Evolutionary conservation across 1,140 invertebrate species (phyloP), one percentile per base, ranked within the genome.

Genomic region (Bursaphelenchus mucronatus): DNA sequence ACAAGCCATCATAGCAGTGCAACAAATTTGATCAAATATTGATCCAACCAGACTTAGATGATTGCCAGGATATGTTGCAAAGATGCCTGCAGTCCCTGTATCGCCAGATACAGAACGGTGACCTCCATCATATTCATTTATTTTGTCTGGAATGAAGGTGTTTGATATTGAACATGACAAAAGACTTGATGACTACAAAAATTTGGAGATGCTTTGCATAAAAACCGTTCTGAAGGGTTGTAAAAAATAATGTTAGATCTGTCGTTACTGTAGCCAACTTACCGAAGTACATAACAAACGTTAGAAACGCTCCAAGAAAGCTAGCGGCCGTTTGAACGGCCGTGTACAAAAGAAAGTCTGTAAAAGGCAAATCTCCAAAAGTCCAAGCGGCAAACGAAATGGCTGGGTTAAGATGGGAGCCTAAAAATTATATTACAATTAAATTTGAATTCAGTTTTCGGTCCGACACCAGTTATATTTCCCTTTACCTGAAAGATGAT

Each of bases 331-430:
- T 85, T 72, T 87, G 87, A 6, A 81, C 86, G 8, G 84, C n/a
- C 53, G 81, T 74, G 74, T 85, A 87, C 8, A 83, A 66, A 30
- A 83, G 79, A 8, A 86, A 78, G 70, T 84, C 83, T 17, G 52
- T 45, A 19, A 66, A 53, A 15, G 70, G 49, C n/a, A 78, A 39
- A 51, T 72, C 67, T 47, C 84, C 82, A 13, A 86, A 63, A 13
- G 81, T 56, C 0, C 82, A 82, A 67, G 84, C 74, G 15, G 84
- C 83, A 11, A 86, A 53, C 0, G 85, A 82, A 1, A 87, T 84
- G 7, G 85, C 85, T 10, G 86, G 86, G 74, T 87, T 87, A 11
- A 87, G 67, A 73, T 87, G 86, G 1, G 81, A 85, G 59, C 86
- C 86, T 85, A 62, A 43, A 80, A 66, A 21, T n/a, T 39, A 72